These are phyloP conservation scores for Drosophila longiperda DNA, from an alignment of 2,888 invertebrate species.

Conservation along the genomic window DNA sequence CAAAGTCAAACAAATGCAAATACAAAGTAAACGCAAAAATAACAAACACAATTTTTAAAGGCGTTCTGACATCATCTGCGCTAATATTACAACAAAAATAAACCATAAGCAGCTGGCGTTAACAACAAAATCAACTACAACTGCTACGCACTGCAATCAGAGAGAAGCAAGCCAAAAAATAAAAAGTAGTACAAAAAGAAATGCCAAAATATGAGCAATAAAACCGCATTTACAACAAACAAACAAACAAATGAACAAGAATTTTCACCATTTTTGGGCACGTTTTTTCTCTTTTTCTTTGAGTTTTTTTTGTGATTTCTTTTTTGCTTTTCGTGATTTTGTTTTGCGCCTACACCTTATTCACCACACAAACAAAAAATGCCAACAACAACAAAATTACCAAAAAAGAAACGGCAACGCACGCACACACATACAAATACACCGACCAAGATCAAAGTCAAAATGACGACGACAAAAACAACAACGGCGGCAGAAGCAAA, in stretches of 20 bases:
- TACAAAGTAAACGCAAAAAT: constrained; percentile 29
- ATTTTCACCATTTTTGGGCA: constrained; percentile 53
- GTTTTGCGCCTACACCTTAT: constrained; percentile 51
- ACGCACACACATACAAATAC: constrained; percentile 26
- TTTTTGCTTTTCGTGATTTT: constrained; percentile 33
- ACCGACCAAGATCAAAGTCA: constrained; percentile 74
- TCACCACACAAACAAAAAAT: constrained; percentile 66
- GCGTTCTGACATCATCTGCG: constrained; percentile 73
- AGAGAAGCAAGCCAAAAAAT: constrained; percentile 35
- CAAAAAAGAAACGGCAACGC: constrained; percentile 52
- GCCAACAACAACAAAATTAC: constrained; percentile 59
- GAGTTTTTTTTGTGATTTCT: constrained; percentile 7
- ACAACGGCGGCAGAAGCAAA: constrained; percentile 28
- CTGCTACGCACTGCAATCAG: constrained; percentile 23
- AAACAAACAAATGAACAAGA: constrained; percentile 24
- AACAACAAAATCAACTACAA: constrained; percentile 28
- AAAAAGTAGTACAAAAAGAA: constrained; percentile 9
- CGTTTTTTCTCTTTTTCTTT: constrained; percentile 20
- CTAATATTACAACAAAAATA: constrained; percentile 34
- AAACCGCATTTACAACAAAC: constrained; percentile 32
- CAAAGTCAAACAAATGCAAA: constrained; percentile 44
- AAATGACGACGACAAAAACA: constrained; percentile 37
- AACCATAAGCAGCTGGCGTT: constrained; percentile 19
- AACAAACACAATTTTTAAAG: constrained; percentile 53
- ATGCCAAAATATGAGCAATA: not conserved